Evolutionary conservation across 1,140 invertebrate genomes (phyloP).

Genomic region (Drosophila littoralis): DNA sequence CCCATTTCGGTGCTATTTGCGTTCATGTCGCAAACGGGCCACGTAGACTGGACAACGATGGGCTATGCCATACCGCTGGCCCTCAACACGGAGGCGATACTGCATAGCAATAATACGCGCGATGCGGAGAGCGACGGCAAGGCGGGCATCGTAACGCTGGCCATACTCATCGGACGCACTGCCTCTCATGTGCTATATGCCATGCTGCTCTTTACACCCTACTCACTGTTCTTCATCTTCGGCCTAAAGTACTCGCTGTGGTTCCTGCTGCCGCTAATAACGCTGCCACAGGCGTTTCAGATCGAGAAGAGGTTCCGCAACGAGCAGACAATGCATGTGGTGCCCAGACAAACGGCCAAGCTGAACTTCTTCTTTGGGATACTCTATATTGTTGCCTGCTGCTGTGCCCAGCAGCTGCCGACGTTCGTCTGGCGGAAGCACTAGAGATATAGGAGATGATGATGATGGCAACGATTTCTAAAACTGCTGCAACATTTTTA

Average conservation of each 20-base stretch:
- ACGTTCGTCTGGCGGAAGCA: conserved; percentile 63
- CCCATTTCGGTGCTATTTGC: conserved; percentile 97
- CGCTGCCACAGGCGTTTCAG: conserved; percentile 93
- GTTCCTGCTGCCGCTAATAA: conserved; percentile 95
- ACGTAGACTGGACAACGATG: conserved; percentile 93
- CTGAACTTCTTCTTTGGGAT: conserved; percentile 96
- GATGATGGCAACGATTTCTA: conserved; percentile 2
- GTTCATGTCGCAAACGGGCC: conserved; percentile 95
- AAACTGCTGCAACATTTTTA: conserved; percentile 67
- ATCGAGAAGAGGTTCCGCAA: conserved; percentile 95
- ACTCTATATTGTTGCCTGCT: conserved; percentile 93
- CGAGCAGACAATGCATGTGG: conserved; percentile 90
- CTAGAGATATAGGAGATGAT: conserved; percentile 31
- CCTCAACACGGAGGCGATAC: conserved; percentile 96
- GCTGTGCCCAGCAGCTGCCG: conserved; percentile 87
- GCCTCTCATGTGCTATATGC: conserved; percentile 96
- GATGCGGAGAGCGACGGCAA: conserved; percentile 93
- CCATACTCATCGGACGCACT: conserved; percentile 96
- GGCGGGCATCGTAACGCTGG: conserved; percentile 95
- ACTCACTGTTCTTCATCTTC: conserved; percentile 94
- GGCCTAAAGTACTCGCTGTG: conserved; percentile 93
- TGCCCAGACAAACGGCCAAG: conserved; percentile 94
- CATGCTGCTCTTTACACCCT: conserved; percentile 95
- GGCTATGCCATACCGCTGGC: conserved; percentile 97
- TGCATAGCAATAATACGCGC: conserved; percentile 97